These are phyloP conservation scores for Artibeus jamaicensis DNA, from an alignment of 2,797 vertebrate species.

Conservation along the genomic window DNA sequence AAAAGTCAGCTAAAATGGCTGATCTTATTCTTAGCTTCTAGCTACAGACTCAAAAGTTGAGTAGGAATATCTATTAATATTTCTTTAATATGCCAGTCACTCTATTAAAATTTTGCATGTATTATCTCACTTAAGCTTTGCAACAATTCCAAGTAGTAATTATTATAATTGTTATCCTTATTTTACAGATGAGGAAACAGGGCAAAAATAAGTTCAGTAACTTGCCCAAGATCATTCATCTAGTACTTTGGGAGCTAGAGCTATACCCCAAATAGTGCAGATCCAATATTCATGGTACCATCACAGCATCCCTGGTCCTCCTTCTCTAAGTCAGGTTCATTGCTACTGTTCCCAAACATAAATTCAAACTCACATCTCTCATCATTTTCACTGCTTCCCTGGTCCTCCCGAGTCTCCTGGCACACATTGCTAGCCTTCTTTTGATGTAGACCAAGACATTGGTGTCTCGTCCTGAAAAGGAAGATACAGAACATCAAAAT, in stretches of 20 bases:
- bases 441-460: constrained; percentile 99
- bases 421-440: constrained; percentile 97
- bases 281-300: background rate
- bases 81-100: background rate
- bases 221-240: background rate
- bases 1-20: background rate
- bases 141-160: background rate
- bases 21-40: constrained; percentile 16
- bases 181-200: background rate
- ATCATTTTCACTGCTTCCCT: constrained; percentile 99
- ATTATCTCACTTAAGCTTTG: constrained; percentile 23
- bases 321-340: background rate
- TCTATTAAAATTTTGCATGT: background rate
- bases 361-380: constrained; percentile 94
- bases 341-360: background rate
- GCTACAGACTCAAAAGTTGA: background rate
- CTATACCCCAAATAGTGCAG: background rate
- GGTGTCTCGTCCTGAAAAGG: constrained; percentile 93
- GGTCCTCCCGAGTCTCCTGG: constrained; percentile 96
- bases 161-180: background rate
- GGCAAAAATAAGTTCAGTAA: background rate
- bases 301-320: background rate
- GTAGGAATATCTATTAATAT: background rate
- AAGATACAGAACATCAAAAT: constrained; percentile 63
- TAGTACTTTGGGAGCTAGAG: background rate